Conservation (phyloP, 37 sponge, comb jelly and placozoan genomes). For the Beroe ovata region DNA sequence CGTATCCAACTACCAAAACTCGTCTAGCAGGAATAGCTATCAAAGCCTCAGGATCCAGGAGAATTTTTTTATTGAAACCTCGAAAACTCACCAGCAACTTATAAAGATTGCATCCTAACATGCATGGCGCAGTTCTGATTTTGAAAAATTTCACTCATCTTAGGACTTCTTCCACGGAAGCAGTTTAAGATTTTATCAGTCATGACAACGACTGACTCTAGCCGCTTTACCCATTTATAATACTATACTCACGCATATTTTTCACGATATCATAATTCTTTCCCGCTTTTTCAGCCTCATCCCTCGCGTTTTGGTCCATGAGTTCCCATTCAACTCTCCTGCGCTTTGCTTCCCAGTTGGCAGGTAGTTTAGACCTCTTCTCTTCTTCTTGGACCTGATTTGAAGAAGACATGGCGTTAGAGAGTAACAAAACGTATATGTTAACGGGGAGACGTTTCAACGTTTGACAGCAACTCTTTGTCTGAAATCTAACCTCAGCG, state of each 20-base stretch:
- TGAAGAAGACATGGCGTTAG: background rate
- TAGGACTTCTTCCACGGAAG: too few relatives aligned
- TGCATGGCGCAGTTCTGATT: too few relatives aligned
- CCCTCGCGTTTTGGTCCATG: constrained; percentile 69
- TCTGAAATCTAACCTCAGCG: constrained; percentile 61
- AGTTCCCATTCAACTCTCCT: constrained; percentile 90
- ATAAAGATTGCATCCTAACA: too few relatives aligned
- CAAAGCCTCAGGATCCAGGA: too few relatives aligned
- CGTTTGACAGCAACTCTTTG: background rate
- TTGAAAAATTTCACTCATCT: too few relatives aligned
- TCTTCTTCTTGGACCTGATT: constrained; percentile 88
- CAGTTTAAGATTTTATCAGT: too few relatives aligned
- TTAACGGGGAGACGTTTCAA: background rate
- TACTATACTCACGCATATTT: constrained; percentile 87
- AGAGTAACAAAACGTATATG: background rate
- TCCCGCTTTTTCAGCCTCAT: constrained; percentile 79
- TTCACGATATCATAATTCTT: constrained; percentile 71
- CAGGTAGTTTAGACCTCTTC: constrained; percentile 83
- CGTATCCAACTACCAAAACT: too few relatives aligned
- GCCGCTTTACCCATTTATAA: too few relatives aligned
- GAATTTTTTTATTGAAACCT: too few relatives aligned
- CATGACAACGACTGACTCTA: too few relatives aligned
- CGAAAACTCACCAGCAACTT: too few relatives aligned
- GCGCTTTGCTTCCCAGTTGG: constrained; percentile 82
- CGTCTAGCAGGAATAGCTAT: too few relatives aligned